Base-by-base conservation (phyloP, 2,888 invertebrate genomes). In the Fissipunctia ypsillon region DNA sequence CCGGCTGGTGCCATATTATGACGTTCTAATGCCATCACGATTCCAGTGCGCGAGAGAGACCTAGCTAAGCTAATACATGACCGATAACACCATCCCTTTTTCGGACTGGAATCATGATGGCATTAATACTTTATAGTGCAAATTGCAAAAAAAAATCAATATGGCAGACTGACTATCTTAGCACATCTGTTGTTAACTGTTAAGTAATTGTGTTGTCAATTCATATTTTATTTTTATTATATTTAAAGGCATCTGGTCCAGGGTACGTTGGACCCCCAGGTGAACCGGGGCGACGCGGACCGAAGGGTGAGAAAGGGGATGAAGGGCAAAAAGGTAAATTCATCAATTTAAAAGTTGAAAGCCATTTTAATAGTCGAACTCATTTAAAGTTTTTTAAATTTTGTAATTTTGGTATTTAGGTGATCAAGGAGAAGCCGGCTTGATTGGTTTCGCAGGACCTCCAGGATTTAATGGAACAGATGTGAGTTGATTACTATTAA, bases 231-330 rank as follows among this genome's bases (percentile, higher is more conserved):
- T 38, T 7, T 5, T 22, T 31, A n/a, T 70, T 67, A 16, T 54
- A 25, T 68, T 80, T 71, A 1, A 71, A 93, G 94, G 89, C 86
- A n/a, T 87, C 91, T 31, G 84, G 88, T 10, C 61, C 84, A 14
- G 87, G 81, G 9, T 69, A 82, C 0, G 75, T 73, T 22, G 90
- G 90, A 7, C 87, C 87, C 0, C 88, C 85, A 2, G 95, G 94
- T 0, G 86, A 83, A 84, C 91, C 78, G 0, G 95, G 94, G 3
- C 79, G 73, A 22, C 84, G 81, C 0, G 95, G 95, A 0, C 80
- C 76, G 0, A 94, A 89, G 77, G 95, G 95, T 5, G 93, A 93
- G 0, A 94, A 90, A 73, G 95, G 95, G 3, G 93, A 93, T 2
- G 35, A 67, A 0, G 95, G 95, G 3, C 81, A 87, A 57, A 94